Evolutionary conservation across 2,797 vertebrate species (phyloP), one percentile per base, ranked within the genome.

Genomic region (Sebastes trivittatus): DNA sequence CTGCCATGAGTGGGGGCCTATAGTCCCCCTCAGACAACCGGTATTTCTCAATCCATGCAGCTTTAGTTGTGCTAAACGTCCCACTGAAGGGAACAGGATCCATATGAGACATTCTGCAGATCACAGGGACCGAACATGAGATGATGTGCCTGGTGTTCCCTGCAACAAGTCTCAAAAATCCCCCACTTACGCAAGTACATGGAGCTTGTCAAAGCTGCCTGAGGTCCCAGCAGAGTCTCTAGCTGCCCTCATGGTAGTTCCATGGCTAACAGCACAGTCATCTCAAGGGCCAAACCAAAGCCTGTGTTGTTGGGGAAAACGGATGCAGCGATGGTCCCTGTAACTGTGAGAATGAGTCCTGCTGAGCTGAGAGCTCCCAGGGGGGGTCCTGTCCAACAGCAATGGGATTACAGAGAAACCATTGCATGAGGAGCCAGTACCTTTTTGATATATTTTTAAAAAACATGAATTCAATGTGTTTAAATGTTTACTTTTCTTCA

Each of bases 311-410:
- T 7, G 63, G 30, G 63, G 63, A 42, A 56, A 54, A 36, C 7
- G 30, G 59, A 46, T 18, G 63, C 18, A 65, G 23, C 38, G 49
- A 6, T 58, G 23, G 23, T 29, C 34, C 8, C 46, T 72, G 46
- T 54, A 76, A 9, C 4, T 72, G 4, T 67, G 22, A 56, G 46
- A 75, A 61, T 11, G 67, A 69, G 59, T 30, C 55, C 34, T 29
- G 2, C 46, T 72, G 74, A 78, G 55, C 61, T 38, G 55, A 82
- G 38, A 72, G 63, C 23, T 60, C 58, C 7, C 46, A 54, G 36
- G 20, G 4, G 22, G 25, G 30, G 49, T 34, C 73, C 60, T 23
- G n/a, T 54, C 20, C 71, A 59, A 56, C 66, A 68, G 56, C 58
- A 67, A 30, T 58, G 1, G 9, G 29, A 34, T 64, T 72, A 58